Conservation (phyloP, 2,888 invertebrate species). For the Ectemnius cavifrons region DNA sequence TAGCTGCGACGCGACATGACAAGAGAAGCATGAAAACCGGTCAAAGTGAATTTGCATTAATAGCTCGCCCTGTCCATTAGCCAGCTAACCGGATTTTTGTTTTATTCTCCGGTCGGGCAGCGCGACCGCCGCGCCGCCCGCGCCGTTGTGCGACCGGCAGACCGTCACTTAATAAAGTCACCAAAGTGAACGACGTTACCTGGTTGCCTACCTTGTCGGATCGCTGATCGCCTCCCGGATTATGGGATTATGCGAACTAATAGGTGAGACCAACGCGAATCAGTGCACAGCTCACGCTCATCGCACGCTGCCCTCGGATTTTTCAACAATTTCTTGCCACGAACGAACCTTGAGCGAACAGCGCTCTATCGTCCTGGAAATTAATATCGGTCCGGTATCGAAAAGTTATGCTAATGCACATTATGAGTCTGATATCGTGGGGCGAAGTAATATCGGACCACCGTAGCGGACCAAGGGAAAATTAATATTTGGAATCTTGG, state of each 20-base stretch:
- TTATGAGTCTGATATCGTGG: no score
- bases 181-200: slow-evolving; percentile 61
- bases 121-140: slow-evolving; percentile 30
- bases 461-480: no score
- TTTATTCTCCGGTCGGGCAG: slow-evolving; percentile 56
- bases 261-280: slow-evolving; percentile 38
- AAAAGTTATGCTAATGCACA: no score
- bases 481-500: no score
- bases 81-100: slow-evolving; percentile 66
- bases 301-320: background rate
- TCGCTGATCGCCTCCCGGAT: slow-evolving; percentile 53
- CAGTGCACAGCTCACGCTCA: slow-evolving; percentile 8
- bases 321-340: background rate
- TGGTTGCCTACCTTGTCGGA: slow-evolving; percentile 35
- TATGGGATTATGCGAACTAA: slow-evolving; percentile 49
- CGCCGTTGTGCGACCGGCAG: background rate
- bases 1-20: background rate
- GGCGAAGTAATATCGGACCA: no score
- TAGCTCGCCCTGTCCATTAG: slow-evolving; percentile 67
- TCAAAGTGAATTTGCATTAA: slow-evolving; percentile 72
- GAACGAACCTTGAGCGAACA: no score
- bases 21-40: slow-evolving; percentile 48
- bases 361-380: no score
- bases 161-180: slow-evolving; percentile 61
- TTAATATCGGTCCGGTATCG: no score